These are phyloP conservation scores for Falco biarmicus DNA, from an alignment of 2,797 vertebrate species.

Conservation along the genomic window DNA sequence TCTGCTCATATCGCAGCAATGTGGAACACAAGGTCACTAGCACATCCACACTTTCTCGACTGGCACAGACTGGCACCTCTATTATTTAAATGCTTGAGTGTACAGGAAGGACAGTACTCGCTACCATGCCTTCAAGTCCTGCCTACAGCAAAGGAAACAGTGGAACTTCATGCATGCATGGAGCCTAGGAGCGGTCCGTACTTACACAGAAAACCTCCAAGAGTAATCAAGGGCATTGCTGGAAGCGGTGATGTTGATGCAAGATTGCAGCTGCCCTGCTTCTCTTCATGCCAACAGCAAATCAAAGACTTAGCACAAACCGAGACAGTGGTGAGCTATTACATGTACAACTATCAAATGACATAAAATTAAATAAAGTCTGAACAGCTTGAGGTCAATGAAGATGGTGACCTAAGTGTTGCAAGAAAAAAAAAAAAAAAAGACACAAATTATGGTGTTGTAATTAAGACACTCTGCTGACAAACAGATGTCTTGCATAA, in stretches of 20 bases:
- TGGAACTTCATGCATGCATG: not conserved
- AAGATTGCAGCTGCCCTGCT: not conserved
- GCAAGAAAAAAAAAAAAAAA: not conserved
- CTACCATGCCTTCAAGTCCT: not conserved
- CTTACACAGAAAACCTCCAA: not conserved
- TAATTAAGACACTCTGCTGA: not conserved
- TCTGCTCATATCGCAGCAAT: not conserved
- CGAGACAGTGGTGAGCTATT: not conserved
- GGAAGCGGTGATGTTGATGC: not conserved
- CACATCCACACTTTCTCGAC: not conserved
- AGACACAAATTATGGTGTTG: not conserved
- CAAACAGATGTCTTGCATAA: rapidly evolving
- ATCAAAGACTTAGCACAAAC: not conserved
- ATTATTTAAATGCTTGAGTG: not conserved
- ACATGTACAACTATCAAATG: not conserved
- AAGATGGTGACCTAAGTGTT: rapidly evolving
- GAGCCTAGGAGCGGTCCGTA: not conserved
- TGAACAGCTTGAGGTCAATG: not conserved
- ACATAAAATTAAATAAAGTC: not conserved
- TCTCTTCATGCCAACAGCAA: not conserved
- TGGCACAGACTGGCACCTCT: not conserved
- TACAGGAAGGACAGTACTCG: not conserved
- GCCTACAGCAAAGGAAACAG: not conserved
- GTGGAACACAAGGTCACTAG: not conserved
- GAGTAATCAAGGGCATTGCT: not conserved